A percentile compares a stretch with the other conserved stretches of the same genome.
phyloP scores from a whole-genome alignment of 2,888 invertebrate genomes.

The Eristalis arbustorum region DNA sequence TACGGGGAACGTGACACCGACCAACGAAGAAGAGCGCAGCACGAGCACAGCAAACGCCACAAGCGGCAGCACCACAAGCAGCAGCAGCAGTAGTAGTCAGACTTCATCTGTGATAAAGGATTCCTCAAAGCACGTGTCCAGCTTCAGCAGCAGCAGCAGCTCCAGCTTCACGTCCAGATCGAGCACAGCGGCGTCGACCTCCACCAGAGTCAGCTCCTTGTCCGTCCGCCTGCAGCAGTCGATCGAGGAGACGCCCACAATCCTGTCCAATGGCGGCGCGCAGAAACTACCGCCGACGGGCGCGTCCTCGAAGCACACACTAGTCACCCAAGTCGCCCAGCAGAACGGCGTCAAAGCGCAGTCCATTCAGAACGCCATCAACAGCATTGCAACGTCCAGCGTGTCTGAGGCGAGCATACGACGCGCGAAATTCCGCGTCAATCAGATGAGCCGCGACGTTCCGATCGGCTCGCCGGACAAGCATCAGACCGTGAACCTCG shows the following conservation, averaged over 20 bases:
- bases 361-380: slow-evolving; percentile 50
- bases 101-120: slow-evolving; percentile 67
- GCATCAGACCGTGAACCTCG: slow-evolving; percentile 81
- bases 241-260: slow-evolving; percentile 78
- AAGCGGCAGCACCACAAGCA: slow-evolving; percentile 68
- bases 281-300: slow-evolving; percentile 32
- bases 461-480: slow-evolving; percentile 84
- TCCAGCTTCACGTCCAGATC: slow-evolving; percentile 26
- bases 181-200: slow-evolving; percentile 50
- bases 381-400: slow-evolving; percentile 40
- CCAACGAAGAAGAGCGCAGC: slow-evolving; percentile 55
- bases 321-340: slow-evolving; percentile 13
- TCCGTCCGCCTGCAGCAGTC: slow-evolving; percentile 77
- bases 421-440: slow-evolving; percentile 84
- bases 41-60: slow-evolving; percentile 44
- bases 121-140: slow-evolving; percentile 33
- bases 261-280: slow-evolving; percentile 72
- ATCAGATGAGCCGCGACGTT: slow-evolving; percentile 86
- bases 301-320: slow-evolving; percentile 12
- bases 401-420: slow-evolving; percentile 79
- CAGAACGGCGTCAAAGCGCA: slow-evolving; percentile 53
- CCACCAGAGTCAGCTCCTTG: slow-evolving; percentile 73
- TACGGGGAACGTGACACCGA: slow-evolving; percentile 40
- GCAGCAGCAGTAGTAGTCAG: slow-evolving; percentile 54
- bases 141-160: slow-evolving; percentile 18